phyloP scores from a whole-genome alignment of 2,888 invertebrate species.

The Pilophorus perplexus region DNA sequence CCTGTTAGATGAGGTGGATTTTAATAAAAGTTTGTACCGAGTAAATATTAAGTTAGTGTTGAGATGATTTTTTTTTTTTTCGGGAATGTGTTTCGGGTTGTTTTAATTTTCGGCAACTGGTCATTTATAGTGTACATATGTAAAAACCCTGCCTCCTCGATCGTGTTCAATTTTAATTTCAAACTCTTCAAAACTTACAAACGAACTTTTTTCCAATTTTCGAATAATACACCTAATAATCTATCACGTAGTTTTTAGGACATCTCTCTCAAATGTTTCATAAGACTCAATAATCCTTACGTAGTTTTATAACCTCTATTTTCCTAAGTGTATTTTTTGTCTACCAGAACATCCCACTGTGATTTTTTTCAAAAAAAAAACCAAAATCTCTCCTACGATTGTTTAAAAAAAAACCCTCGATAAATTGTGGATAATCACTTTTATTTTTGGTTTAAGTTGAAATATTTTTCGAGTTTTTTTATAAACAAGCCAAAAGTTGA shows the following conservation, averaged over 20 bases:
- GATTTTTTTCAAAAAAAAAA: too few species aligned
- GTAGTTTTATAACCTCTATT: constrained; percentile 21
- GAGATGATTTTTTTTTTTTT: too few species aligned
- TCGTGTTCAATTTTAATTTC: neutral
- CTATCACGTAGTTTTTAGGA: constrained; percentile 3
- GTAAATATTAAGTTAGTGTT: too few species aligned
- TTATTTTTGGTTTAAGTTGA: too few species aligned
- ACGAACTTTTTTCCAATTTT: constrained; percentile 18
- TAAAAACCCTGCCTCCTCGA: neutral
- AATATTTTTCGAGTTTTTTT: too few species aligned
- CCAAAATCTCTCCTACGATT: too few species aligned
- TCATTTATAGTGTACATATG: neutral
- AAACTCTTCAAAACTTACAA: neutral
- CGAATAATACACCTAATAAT: neutral
- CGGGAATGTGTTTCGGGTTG: too few species aligned
- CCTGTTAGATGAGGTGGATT: too few species aligned
- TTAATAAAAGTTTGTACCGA: too few species aligned
- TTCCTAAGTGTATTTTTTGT: neutral
- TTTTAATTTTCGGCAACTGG: too few species aligned
- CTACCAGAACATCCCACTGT: neutral
- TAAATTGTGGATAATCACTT: too few species aligned
- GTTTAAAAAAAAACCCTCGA: too few species aligned
- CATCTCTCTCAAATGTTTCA: constrained; percentile 7
- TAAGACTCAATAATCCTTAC: constrained; percentile 22
- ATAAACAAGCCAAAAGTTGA: neutral